Base-by-base conservation (phyloP, 2,888 invertebrate species). In the Ommatoiulus sabulosus region DNA sequence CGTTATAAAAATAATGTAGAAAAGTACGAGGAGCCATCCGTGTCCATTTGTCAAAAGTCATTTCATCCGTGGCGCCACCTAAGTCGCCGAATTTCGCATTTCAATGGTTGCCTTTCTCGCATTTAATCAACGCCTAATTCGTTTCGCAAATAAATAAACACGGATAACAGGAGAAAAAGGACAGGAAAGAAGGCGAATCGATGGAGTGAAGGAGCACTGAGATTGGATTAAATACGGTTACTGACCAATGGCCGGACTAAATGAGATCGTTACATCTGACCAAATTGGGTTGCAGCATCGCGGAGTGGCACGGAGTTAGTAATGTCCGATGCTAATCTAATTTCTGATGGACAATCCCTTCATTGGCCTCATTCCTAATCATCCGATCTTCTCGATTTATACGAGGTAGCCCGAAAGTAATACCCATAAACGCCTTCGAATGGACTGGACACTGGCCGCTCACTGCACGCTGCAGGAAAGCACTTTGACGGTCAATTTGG, bases 171-270 rank as follows among this genome's bases (percentile, higher is more conserved):
- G 20, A 44, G 44, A 86, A 86, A 86, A 35, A 44, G 44, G 85
- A 85, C 12, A 86, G 8, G 63, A 20, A n/a, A 35, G 44, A 44
- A 86, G 44, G 20, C 24, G n/a, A 44, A 46, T 86, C 86, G 44
- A 86, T 48, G 86, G 48, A 44, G 48, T 86, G 86, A 44, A 86
- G 80, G 80, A 80, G 86, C 86, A 20, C 86, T 24, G 86, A 46
- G 86, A 86, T 86, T 86, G 86, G 86, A 86, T 86, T 86, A 86
- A 86, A 86, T 86, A 46, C 86, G 48, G 86, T 46, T 44, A 86
- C 86, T 86, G 86, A 86, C 86, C 86, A 86, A 86, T 86, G 86
- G 86, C 24, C 86, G 17, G 46, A 20, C 86, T 86, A 86, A 86
- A 86, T 86, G 86, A 86, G 86, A 86, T 48, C 48, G 48, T 86